These are phyloP conservation scores for Myopa tessellatipennis DNA, from an alignment of 2,888 invertebrate genomes.

Conservation along the genomic window DNA sequence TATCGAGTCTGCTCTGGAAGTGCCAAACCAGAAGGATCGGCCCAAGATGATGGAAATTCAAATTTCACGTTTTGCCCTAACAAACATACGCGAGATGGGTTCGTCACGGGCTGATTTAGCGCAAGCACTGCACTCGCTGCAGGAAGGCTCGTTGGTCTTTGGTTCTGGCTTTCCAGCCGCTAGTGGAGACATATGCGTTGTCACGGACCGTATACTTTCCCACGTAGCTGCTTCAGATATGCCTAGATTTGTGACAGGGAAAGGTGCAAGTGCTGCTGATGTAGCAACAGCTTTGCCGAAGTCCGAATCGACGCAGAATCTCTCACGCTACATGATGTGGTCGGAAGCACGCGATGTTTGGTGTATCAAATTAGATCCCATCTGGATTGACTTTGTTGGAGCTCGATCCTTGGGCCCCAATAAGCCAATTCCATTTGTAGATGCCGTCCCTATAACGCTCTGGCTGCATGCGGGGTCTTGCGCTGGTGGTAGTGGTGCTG, in stretches of 20 bases:
- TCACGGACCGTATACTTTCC: constrained; percentile 84
- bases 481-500: constrained; percentile 27
- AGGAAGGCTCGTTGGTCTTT: constrained; percentile 80
- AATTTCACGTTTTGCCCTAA: constrained; percentile 71
- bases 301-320: constrained; percentile 62
- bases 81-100: constrained; percentile 74
- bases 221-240: constrained; percentile 74
- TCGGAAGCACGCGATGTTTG: constrained; percentile 88
- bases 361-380: constrained; percentile 88
- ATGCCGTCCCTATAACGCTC: constrained; percentile 87
- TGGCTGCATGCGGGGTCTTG: constrained; percentile 75
- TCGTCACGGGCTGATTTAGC: constrained; percentile 82
- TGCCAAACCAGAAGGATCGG: constrained; percentile 84
- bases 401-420: constrained; percentile 80
- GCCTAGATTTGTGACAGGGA: constrained; percentile 48
- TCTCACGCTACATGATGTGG: constrained; percentile 75
- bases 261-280: not conserved
- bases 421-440: constrained; percentile 82
- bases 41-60: constrained; percentile 84
- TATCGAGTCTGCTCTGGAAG: constrained; percentile 79
- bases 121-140: constrained; percentile 81
- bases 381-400: constrained; percentile 93
- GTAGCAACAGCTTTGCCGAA: constrained; percentile 51
- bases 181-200: constrained; percentile 77
- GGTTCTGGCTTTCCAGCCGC: constrained; percentile 83